Evolutionary conservation across 2,113 vertebrate species (phyloP).

Genomic region (Micronycteris hirsuta): DNA sequence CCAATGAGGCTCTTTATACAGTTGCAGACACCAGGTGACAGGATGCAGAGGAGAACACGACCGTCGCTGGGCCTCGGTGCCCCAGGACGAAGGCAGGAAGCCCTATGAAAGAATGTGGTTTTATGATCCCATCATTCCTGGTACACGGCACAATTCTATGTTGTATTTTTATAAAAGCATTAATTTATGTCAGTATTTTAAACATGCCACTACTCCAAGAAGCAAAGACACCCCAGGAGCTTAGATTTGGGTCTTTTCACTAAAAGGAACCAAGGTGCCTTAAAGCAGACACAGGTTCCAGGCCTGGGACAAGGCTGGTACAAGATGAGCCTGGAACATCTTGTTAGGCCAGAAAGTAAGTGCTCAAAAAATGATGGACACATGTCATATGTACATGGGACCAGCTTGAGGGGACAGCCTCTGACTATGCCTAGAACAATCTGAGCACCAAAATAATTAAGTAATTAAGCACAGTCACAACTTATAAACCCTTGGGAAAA

Average conservation of each 20-base stretch:
- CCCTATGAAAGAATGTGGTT: background rate
- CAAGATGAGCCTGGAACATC: background rate
- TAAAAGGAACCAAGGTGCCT: background rate
- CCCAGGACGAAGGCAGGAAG: background rate
- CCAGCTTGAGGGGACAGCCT: background rate
- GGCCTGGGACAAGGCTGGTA: background rate
- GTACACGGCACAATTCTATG: background rate
- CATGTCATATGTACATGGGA: background rate
- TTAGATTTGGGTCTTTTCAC: background rate
- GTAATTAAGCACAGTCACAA: background rate
- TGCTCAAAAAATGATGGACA: background rate
- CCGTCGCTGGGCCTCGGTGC: accelerated
- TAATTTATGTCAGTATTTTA: background rate
- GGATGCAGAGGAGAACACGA: background rate
- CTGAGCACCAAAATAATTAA: background rate
- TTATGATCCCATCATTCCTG: background rate
- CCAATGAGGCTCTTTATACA: background rate
- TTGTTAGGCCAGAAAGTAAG: background rate
- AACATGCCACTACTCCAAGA: background rate
- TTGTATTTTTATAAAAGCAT: background rate
- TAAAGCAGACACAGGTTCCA: background rate
- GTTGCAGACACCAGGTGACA: background rate
- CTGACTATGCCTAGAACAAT: background rate
- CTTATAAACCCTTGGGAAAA: background rate
- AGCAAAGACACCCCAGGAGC: background rate